Percentiles rank a stretch among this genome's conserved stretches.
Conservation (phyloP, 2,888 invertebrate genomes). For the Punctoribates punctum region DNA sequence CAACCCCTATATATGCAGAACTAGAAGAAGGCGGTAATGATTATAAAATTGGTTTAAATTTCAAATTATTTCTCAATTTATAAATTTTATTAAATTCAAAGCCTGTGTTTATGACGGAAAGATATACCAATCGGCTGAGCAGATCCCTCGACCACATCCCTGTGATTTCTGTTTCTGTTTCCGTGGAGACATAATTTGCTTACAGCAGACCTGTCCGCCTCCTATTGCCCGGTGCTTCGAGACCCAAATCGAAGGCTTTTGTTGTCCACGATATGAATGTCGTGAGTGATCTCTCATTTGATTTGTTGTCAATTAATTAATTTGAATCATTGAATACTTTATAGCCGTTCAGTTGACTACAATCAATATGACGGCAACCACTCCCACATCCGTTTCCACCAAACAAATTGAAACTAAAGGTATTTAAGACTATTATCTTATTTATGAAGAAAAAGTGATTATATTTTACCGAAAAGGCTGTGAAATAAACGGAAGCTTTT, state of each 20-base stretch:
- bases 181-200: conserved; percentile 88
- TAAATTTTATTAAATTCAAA: conserved; percentile 38
- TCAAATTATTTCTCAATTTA: conserved; percentile 11
- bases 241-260: conserved; percentile 87
- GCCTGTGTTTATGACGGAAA: conserved; percentile 88
- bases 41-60: not conserved
- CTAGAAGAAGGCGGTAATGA: conserved; percentile 40
- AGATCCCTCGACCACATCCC: conserved; percentile 88
- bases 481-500: conserved; percentile 77
- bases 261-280: conserved; percentile 90
- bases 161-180: conserved; percentile 97
- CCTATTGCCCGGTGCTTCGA: conserved; percentile 87
- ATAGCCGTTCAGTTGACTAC: conserved; percentile 42
- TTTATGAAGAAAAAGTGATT: not conserved
- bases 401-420: conserved; percentile 24
- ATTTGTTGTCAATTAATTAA: not conserved
- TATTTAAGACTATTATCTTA: not conserved
- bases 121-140: conserved; percentile 88
- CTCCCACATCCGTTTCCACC: conserved; percentile 29
- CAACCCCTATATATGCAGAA: conserved; percentile 8
- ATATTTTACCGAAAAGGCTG: too few species aligned
- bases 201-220: conserved; percentile 91
- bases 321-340: not conserved
- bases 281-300: conserved; percentile 53
- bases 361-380: conserved; percentile 38